Evolutionary conservation across 64 coral and sea anemone species (phyloP), one percentile per base, ranked within the genome.

Genomic region (Anthopleura sola): DNA sequence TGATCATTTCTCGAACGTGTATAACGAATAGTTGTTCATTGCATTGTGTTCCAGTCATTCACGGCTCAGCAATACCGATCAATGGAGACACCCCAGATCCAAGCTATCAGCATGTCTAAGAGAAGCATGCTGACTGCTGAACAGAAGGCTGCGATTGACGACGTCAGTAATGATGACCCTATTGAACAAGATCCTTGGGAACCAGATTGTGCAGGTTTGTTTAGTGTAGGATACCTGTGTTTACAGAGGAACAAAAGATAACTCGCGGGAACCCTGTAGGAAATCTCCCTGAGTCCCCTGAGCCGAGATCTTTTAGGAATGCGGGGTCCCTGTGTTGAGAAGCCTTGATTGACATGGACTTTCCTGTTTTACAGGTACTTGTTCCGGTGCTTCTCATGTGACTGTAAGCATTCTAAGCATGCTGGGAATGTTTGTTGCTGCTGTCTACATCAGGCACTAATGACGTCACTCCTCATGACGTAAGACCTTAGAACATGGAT

Each of bases 111-210:
- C 68, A 71, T 49, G 31, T 90, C 38, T 26, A 91, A 92, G 78
- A 62, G 54, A 10, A 82, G 81, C 20, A 76, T 60, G 36, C 68
- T 95, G 18, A 53, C 90, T 23, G 46, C 78, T 66, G 87, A 85
- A 37, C 94, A 95, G 36, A 90, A 84, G 33, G 64, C 60, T 14
- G 89, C 94, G 66, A 95, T 95, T 21, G 83, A 84, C 29, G 88
- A 36, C 37, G 90, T 95, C 3, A 92, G 80, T 54, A 86, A 86
- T 37, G 83, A 83, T 1, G 94, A 95, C 66, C 94, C 94, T 21
- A 86, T 91, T 89, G 94, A 95, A 44, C 49, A 49, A 37, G 94
- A 92, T 78, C 94, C 94, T 55, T 95, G 94, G 94, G 89, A 90
- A 46, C 78, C 86, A 16, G 93, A 92, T 81, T 88, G 86, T 66